Evolutionary conservation across 2,113 vertebrate genomes (phyloP), one percentile per base, ranked within the genome.

Genomic region (Mustelus asterias): DNA sequence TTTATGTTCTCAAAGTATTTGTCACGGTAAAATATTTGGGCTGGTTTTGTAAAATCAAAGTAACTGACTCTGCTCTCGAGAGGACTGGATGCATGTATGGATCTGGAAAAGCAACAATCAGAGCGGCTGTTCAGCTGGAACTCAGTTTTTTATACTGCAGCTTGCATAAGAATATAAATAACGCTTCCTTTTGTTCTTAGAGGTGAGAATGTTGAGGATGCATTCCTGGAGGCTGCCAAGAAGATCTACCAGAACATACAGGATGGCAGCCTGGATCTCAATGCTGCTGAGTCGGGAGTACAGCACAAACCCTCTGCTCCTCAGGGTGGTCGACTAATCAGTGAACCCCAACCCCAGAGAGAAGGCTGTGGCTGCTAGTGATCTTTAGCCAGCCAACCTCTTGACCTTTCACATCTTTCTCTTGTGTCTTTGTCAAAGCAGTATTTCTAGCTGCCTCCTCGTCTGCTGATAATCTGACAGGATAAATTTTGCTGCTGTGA

Each of bases 161-260:
- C 11, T 72, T 72, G 5, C 6, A 6, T 72, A 76, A 76, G 26
- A 33, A n/a, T 72, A 72, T 72, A 72, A 54, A 54, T 80, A 18
- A 93, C 11, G 5, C 67, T 13, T 54, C 24, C 3, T 86, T 85
- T 63, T 96, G 96, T 96, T 97, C 37, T 37, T 96, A 99, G 99
- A 76, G 99, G 99, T 3, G 99, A 99, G 97, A 99, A 99, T 0
- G 99, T 99, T 67, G 99, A 99, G 97, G 99, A 99, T 48, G 99
- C 99, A 0, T 99, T 99, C 97, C 98, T 99, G 96, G 99, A 99
- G 97, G 99, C 99, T 2, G 99, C 99, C 44, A 99, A 99, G 98
- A 99, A 99, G 96, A 99, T 99, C 97, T 99, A 99, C 97, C 99
- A 99, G 98, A 99, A 99, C 96, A 99, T 99, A 97, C 99, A 99